Evolutionary conservation across 2,888 invertebrate species (phyloP), one percentile per base, ranked within the genome.

Genomic region (Calephelis perditalis): DNA sequence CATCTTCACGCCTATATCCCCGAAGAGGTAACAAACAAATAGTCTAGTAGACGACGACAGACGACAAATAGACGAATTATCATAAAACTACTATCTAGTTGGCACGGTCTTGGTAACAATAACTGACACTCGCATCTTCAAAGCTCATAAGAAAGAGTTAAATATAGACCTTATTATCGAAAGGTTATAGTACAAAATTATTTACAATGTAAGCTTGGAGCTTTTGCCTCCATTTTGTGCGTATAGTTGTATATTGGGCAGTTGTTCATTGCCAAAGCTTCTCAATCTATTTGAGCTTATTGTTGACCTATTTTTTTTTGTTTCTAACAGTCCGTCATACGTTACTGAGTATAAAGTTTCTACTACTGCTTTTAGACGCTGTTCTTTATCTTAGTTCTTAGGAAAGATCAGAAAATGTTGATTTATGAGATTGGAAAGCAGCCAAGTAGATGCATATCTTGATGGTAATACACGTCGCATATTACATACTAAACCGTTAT

Each of bases 211-310:
- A 15, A 9, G 12, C 47, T 62, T 68, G 79, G 81, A 82, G 82
- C 81, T 84, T 73, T 62, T 65, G 70, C 71, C 73, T 71, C 68
- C 74, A 72, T 74, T 71, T 76, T 77, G 75, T 72, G 76, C 68
- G 70, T 79, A 76, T 81, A 76, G 75, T 74, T 82, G 80, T 81
- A 75, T 78, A 72, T 78, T 81, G 81, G 82, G 87, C 89, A 89
- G 89, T 89, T 88, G 89, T 82, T 84, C 71, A 66, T 60, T 73
- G 69, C 65, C 84, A 76, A 68, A 58, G 84, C 58, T 75, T 79
- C 79, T 72, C 68, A 86, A 88, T 82, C 70, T 81, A 79, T 77
- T 67, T 49, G 52, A 57, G 59, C 58, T 65, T 65, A 62, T 63
- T 40, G 61, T 56, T 54, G 71, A 71, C 65, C 65, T 55, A 59